Conservation (phyloP, 2,797 vertebrate species). For the Halcyon smyrnensis region DNA sequence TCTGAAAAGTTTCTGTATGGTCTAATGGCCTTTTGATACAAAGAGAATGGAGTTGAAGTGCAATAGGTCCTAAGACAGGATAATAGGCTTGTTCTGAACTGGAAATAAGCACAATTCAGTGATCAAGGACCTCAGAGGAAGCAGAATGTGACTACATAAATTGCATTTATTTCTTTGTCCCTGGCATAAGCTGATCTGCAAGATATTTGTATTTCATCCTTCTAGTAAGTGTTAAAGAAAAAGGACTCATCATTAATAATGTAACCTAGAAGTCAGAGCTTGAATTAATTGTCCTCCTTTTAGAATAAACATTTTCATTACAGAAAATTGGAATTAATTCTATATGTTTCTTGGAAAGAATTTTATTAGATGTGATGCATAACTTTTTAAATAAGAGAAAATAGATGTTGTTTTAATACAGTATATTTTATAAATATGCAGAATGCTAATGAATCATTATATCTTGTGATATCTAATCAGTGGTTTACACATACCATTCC, state of each 20-base stretch:
- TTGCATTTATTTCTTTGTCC: slow-evolving; percentile 63
- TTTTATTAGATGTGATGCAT: slow-evolving; percentile 47
- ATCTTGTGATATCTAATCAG: neutral
- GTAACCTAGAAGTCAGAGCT: slow-evolving; percentile 29
- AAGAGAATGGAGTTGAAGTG: neutral
- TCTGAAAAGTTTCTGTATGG: neutral
- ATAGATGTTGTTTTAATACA: neutral
- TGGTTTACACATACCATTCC: neutral
- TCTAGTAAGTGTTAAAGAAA: slow-evolving; percentile 66
- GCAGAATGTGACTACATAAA: slow-evolving; percentile 54
- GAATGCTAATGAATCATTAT: neutral
- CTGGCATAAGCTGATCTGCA: slow-evolving; percentile 45
- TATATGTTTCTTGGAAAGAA: slow-evolving; percentile 51
- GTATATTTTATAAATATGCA: neutral
- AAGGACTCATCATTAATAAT: slow-evolving; percentile 46
- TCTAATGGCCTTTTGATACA: neutral
- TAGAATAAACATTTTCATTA: slow-evolving; percentile 71
- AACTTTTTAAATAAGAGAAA: slow-evolving; percentile 22
- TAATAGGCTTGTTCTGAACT: neutral
- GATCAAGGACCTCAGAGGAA: slow-evolving; percentile 25
- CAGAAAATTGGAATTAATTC: slow-evolving; percentile 58
- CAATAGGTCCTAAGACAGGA: neutral
- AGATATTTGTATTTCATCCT: slow-evolving; percentile 68
- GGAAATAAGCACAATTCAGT: neutral
- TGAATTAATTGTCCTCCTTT: slow-evolving; percentile 40